Evolutionary conservation across 2,888 invertebrate species (phyloP).

Genomic region (Dynastes maya): DNA sequence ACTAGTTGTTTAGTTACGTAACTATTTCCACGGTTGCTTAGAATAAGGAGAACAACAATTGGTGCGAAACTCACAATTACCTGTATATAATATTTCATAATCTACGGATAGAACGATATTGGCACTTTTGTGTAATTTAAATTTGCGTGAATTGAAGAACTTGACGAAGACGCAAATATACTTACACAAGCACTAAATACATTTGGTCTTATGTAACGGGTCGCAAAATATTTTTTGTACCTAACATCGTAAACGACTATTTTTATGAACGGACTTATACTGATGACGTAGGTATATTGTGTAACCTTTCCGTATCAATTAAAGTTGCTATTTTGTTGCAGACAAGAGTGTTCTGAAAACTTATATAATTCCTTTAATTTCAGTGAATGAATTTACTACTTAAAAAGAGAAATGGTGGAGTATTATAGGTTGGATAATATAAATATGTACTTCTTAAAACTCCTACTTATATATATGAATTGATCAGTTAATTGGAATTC

Average conservation of each 20-base stretch:
- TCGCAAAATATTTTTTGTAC: slow-evolving; percentile 19
- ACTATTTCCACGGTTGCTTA: background rate
- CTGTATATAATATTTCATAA: slow-evolving; percentile 15
- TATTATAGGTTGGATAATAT: background rate
- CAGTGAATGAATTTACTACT: slow-evolving; percentile 24
- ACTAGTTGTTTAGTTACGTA: background rate
- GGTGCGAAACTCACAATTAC: background rate
- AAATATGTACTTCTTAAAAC: too few relatives aligned
- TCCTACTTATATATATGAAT: too few relatives aligned
- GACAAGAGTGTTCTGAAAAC: slow-evolving; percentile 17
- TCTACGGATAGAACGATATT: slow-evolving; percentile 16
- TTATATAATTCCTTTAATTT: slow-evolving; percentile 19
- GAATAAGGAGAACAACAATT: too few relatives aligned
- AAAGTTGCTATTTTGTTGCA: slow-evolving; percentile 29
- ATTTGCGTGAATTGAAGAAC: slow-evolving; percentile 33
- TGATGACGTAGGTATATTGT: slow-evolving; percentile 23
- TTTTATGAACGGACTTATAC: slow-evolving; percentile 7
- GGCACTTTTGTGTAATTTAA: slow-evolving; percentile 29
- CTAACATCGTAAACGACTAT: slow-evolving; percentile 21
- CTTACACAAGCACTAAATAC: slow-evolving; percentile 25
- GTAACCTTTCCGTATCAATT: slow-evolving; percentile 16
- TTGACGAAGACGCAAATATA: slow-evolving; percentile 26
- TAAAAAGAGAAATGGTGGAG: background rate
- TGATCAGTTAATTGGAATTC: too few relatives aligned
- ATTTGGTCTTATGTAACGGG: slow-evolving; percentile 9